Conservation (phyloP, 2,797 vertebrate species). For the Brachyrhaphis roseni region DNA sequence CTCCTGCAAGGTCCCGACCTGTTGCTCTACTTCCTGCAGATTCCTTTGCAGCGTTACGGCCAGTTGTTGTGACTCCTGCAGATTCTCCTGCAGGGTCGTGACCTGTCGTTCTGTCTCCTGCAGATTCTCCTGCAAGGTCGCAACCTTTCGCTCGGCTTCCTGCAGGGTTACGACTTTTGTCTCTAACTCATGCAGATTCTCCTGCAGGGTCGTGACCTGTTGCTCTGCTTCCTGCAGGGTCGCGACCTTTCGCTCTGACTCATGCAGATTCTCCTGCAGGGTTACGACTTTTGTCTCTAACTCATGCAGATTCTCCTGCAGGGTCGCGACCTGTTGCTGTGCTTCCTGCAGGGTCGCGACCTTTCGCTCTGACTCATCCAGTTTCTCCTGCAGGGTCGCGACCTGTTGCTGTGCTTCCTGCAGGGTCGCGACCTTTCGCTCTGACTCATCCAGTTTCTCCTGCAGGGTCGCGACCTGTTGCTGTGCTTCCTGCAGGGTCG, state of each 20-base stretch:
- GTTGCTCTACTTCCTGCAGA: conserved; percentile 1
- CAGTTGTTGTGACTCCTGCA: conserved; percentile 70
- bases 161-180: background rate
- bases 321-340: conserved; percentile 21
- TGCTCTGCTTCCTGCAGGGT: too few relatives aligned
- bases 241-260: too few relatives aligned
- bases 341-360: background rate
- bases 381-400: conserved; percentile 68
- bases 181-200: conserved; percentile 21
- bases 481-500: background rate
- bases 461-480: conserved; percentile 55
- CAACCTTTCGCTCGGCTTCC: conserved; percentile 7
- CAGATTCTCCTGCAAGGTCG: conserved; percentile 36
- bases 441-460: conserved; percentile 34
- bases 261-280: too few relatives aligned
- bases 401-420: too few relatives aligned
- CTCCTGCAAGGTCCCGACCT: too few relatives aligned
- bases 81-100: background rate
- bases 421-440: background rate
- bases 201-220: conserved; percentile 62
- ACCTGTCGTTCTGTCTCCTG: too few relatives aligned
- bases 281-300: conserved; percentile 15
- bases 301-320: conserved; percentile 26
- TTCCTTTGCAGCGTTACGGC: conserved; percentile 59
- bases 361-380: accelerated